Evolutionary conservation across 2,797 vertebrate species (phyloP).

Genomic region (Sebastolobus altivelis): DNA sequence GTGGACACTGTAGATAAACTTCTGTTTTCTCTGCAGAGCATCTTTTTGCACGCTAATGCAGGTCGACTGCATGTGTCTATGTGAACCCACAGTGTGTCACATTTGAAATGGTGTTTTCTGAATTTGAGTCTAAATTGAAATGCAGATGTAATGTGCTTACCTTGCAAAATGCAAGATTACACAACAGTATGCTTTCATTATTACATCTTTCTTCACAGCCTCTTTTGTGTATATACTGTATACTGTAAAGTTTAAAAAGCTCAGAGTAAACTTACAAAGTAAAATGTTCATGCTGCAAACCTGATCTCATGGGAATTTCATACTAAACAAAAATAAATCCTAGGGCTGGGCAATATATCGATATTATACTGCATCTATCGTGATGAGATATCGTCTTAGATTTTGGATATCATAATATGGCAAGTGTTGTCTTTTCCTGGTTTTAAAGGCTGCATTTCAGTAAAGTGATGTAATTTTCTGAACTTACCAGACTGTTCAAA

Average conservation of each 20-base stretch:
- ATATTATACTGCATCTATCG: too few species aligned
- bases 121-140: background rate
- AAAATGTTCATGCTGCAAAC: background rate
- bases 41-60: background rate
- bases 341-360: too few species aligned
- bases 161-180: background rate
- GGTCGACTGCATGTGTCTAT: background rate
- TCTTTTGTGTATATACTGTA: background rate
- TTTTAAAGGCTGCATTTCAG: too few species aligned
- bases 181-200: background rate
- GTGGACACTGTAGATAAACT: background rate
- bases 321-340: background rate
- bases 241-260: background rate
- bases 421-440: too few species aligned
- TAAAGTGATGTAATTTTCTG: too few species aligned
- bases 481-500: too few species aligned
- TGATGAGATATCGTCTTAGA: too few species aligned
- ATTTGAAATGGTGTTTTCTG: background rate
- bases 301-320: background rate
- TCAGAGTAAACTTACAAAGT: background rate
- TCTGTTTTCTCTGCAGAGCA: background rate
- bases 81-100: background rate
- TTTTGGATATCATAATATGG: too few species aligned
- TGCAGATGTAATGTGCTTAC: background rate
- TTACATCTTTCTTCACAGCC: background rate